Evolutionary conservation across 2,888 invertebrate genomes (phyloP).

Genomic region (Phengaris alcon): DNA sequence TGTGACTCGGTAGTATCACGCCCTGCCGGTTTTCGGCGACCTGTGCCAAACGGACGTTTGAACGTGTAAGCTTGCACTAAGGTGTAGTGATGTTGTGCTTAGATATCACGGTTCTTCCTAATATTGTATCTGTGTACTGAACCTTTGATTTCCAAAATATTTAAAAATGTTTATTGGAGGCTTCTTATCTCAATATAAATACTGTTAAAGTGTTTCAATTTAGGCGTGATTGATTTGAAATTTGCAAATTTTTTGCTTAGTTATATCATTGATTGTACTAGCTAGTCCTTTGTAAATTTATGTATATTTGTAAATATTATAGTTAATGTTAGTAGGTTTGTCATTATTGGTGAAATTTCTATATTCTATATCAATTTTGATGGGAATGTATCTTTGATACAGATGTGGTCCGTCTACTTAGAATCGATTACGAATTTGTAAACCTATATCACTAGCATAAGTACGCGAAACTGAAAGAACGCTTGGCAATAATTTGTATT

Average conservation of each 20-base stretch:
- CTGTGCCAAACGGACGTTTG: conserved; percentile 79
- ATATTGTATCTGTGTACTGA: conserved; percentile 43
- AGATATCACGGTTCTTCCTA: conserved; percentile 66
- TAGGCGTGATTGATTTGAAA: conserved; percentile 24
- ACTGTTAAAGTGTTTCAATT: conserved; percentile 31
- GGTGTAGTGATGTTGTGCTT: conserved; percentile 38
- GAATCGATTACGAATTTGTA: conserved; percentile 77
- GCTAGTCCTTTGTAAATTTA: conserved; percentile 66
- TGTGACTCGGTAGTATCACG: conserved; percentile 76
- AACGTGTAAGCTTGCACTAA: conserved; percentile 58
- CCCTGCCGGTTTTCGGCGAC: conserved; percentile 76
- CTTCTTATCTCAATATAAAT: conserved; percentile 33
- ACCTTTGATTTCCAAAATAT: conserved; percentile 33
- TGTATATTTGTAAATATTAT: conserved; percentile 59
- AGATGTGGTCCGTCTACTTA: conserved; percentile 71
- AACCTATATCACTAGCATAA: conserved; percentile 73
- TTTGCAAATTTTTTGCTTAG: conserved; percentile 18
- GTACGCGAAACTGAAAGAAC: conserved; percentile 58
- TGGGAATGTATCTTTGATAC: conserved; percentile 59
- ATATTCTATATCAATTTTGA: conserved; percentile 54
- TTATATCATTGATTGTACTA: conserved; percentile 45
- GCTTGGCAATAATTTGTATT: conserved; percentile 74
- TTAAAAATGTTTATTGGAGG: conserved; percentile 33
- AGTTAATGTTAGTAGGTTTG: conserved; percentile 34
- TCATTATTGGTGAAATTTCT: conserved; percentile 33